Percentiles rank a stretch among this genome's conserved stretches.
Conservation (phyloP, 1,140 invertebrate species). For the Drosophila saltans region DNA sequence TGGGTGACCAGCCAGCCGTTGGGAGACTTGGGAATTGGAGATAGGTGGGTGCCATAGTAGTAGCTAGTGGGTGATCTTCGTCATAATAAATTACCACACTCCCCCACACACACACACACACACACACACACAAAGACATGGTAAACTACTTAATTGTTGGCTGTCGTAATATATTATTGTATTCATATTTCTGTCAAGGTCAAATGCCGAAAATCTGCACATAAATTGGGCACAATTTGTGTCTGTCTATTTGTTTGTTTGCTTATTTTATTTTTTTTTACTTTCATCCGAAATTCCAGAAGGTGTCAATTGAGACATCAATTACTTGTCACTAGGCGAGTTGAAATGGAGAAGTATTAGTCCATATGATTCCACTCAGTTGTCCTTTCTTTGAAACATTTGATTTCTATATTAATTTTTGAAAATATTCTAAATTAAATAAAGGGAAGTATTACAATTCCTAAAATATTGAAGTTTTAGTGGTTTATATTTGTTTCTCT, state of each 20-base stretch:
- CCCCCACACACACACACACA: conserved; percentile 20
- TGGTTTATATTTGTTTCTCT: too few relatives aligned
- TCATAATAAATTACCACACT: conserved; percentile 68
- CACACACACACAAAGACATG: background rate
- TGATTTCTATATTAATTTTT: too few relatives aligned
- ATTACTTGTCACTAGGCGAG: background rate
- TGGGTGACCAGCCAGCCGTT: conserved; percentile 36
- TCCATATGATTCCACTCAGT: too few relatives aligned
- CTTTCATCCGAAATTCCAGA: conserved; percentile 15
- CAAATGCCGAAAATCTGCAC: conserved; percentile 6
- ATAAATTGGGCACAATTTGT: conserved; percentile 1
- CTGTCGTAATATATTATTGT: conserved; percentile 21
- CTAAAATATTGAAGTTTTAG: too few relatives aligned
- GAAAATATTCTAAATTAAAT: too few relatives aligned
- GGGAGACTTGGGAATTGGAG: conserved; percentile 16
- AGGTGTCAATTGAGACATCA: conserved; percentile 12
- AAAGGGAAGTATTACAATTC: too few relatives aligned
- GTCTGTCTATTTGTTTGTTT: background rate
- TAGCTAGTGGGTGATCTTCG: conserved; percentile 58
- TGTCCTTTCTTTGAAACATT: too few relatives aligned
- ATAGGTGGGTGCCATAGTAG: conserved; percentile 24
- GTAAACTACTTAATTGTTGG: conserved; percentile 25
- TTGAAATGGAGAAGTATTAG: background rate
- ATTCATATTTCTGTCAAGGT: conserved; percentile 12
- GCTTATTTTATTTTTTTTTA: background rate